phyloP scores from a whole-genome alignment of 2,797 vertebrate species.

The Glyptemys insculpta region DNA sequence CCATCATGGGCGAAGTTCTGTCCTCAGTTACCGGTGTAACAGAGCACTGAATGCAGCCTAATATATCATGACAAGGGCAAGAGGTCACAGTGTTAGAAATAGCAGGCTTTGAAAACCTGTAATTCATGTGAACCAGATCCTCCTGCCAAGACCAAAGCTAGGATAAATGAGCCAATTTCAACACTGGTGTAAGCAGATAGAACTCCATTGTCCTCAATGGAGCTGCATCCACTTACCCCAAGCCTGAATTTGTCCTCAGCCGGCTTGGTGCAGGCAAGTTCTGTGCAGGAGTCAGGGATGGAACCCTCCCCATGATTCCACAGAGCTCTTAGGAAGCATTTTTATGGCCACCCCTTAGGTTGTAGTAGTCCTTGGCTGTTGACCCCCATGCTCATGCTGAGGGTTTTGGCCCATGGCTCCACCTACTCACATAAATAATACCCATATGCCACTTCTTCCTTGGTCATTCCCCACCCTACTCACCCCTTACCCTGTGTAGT shows the following conservation, averaged over 20 bases:
- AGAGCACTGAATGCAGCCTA: not conserved
- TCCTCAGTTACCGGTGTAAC: not conserved
- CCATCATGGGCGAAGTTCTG: not conserved
- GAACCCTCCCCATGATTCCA: accelerated
- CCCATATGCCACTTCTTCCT: not conserved
- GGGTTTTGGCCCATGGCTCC: too few relatives aligned
- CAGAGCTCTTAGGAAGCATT: not conserved
- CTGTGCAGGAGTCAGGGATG: not conserved
- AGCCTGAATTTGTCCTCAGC: not conserved
- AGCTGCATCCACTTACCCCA: not conserved
- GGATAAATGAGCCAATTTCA: not conserved
- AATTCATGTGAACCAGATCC: not conserved
- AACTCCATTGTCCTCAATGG: not conserved
- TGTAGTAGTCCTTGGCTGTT: not conserved
- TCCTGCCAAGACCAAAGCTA: accelerated
- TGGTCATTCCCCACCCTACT: not conserved
- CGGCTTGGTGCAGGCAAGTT: not conserved
- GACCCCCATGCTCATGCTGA: too few relatives aligned
- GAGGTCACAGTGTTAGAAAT: not conserved
- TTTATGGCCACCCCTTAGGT: not conserved
- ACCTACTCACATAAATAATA: not conserved
- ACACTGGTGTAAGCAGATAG: not conserved
- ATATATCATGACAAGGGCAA: not conserved
- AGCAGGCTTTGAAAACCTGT: not conserved
- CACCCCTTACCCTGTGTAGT: not conserved